Percentiles rank a stretch among this genome's conserved stretches.
These are phyloP conservation scores for Cinclus cinclus DNA, from an alignment of 2,113 vertebrate species.

Conservation along the genomic window DNA sequence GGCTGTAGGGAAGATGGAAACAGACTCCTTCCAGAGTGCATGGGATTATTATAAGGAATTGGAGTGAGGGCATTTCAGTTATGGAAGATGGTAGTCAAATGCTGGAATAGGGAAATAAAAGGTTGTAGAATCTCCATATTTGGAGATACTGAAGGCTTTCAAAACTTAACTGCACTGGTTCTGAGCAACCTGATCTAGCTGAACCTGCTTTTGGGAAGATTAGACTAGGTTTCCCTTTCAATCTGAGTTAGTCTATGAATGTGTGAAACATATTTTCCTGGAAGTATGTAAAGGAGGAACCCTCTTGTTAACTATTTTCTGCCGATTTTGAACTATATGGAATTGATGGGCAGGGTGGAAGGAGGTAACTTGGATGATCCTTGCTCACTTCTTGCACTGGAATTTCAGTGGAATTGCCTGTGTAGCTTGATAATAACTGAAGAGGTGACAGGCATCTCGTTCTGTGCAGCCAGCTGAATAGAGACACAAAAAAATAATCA, in stretches of 20 bases:
- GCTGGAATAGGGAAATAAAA: background rate
- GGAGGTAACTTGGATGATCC: background rate
- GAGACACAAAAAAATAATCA: background rate
- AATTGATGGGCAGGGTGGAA: background rate
- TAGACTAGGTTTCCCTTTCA: background rate
- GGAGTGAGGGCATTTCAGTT: background rate
- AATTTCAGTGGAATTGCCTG: background rate
- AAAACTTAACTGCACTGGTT: background rate
- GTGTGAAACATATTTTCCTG: background rate
- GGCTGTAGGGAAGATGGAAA: background rate
- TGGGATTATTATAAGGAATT: background rate
- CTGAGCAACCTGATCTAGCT: background rate
- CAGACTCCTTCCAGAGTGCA: background rate
- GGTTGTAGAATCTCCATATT: background rate
- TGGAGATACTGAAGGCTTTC: background rate
- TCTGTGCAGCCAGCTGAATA: background rate
- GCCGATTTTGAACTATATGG: background rate
- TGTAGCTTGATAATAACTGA: background rate
- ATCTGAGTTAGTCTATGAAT: background rate
- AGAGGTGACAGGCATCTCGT: background rate
- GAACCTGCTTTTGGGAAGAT: background rate
- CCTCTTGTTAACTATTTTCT: background rate
- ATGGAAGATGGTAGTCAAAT: background rate
- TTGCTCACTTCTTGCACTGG: background rate
- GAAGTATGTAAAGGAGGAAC: background rate